Evolutionary conservation across 2,797 vertebrate genomes (phyloP).

Genomic region (Pangasius krempfi): DNA sequence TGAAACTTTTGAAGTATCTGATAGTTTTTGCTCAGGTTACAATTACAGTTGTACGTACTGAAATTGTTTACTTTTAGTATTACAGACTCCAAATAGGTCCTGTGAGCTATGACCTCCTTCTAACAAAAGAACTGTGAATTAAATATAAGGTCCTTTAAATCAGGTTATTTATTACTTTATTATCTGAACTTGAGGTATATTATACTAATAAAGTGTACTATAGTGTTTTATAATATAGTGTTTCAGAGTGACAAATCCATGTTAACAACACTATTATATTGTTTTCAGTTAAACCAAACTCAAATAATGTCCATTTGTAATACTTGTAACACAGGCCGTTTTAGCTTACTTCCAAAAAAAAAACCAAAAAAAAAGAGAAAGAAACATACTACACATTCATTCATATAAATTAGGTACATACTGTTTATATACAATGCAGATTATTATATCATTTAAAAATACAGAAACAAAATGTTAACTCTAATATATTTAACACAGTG

Average conservation of each 20-base stretch:
- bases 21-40: conserved; percentile 1
- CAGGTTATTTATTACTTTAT: conserved; percentile 3
- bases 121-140: neutral
- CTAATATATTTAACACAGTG: conserved; percentile 70
- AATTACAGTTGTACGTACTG: neutral
- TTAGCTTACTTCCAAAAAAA: conserved; percentile 58
- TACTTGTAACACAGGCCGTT: conserved; percentile 21
- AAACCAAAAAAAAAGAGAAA: conserved; percentile 59
- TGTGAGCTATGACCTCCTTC: neutral
- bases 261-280: conserved; percentile 44
- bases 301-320: conserved; percentile 5
- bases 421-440: conserved; percentile 53
- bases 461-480: conserved; percentile 72
- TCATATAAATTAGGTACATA: conserved; percentile 74
- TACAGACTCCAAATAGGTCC: neutral
- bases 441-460: conserved; percentile 68
- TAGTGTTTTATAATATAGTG: neutral
- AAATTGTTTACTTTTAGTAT: conserved; percentile 14
- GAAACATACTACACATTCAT: conserved; percentile 65
- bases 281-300: conserved; percentile 58
- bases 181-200: conserved; percentile 13
- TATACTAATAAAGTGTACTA: neutral
- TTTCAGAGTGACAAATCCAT: neutral
- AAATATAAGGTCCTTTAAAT: conserved; percentile 11
- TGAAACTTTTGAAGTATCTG: neutral